Conservation (phyloP, 2,888 invertebrate genomes). For the Pantelozetes paolii region DNA sequence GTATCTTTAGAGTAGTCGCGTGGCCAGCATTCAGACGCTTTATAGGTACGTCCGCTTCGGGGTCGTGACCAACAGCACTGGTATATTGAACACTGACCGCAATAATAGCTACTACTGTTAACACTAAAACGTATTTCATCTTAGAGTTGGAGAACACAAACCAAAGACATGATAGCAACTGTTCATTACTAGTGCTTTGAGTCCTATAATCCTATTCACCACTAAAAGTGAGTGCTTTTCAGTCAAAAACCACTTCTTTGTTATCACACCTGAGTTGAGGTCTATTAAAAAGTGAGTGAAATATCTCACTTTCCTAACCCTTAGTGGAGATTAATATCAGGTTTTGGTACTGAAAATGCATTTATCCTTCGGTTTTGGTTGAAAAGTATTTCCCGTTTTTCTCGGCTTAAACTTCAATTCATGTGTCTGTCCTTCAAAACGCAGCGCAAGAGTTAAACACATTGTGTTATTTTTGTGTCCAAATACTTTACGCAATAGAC, state of each 20-base stretch:
- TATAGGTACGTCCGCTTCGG: slow-evolving; percentile 37
- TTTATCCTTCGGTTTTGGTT: neutral
- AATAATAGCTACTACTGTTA: neutral
- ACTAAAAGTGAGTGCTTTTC: neutral
- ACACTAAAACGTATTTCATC: neutral
- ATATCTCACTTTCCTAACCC: too few relatives aligned
- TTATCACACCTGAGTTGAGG: too few relatives aligned
- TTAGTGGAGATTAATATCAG: too few relatives aligned
- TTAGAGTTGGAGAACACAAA: neutral
- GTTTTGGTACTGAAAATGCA: neutral
- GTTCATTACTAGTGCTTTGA: neutral
- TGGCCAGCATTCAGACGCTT: slow-evolving; percentile 40
- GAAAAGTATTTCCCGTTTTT: slow-evolving; percentile 19
- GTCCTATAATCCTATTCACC: neutral
- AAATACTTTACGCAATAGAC: neutral
- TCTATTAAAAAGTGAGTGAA: too few relatives aligned
- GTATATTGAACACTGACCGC: neutral
- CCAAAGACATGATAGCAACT: slow-evolving; percentile 15
- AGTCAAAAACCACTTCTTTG: neutral
- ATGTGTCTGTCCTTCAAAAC: neutral
- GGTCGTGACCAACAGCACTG: neutral
- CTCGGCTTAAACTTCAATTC: neutral
- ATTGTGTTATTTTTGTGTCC: neutral
- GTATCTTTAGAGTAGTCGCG: slow-evolving; percentile 33
- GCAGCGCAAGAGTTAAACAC: too few relatives aligned